These are phyloP conservation scores for Patella pellucida DNA, from an alignment of 2,888 invertebrate genomes.

Conservation along the genomic window DNA sequence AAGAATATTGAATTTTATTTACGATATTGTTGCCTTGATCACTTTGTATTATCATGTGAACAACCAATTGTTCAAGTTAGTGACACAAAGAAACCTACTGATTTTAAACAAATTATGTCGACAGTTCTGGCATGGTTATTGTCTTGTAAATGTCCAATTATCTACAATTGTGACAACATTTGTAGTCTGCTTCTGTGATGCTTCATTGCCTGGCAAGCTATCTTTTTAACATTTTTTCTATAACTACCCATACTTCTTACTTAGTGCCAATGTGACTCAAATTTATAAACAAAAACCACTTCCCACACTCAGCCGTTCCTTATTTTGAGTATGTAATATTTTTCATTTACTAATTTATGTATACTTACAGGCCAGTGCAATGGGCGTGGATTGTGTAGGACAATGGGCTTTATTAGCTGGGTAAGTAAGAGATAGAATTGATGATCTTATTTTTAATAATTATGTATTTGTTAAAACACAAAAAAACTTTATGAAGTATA, in stretches of 20 bases:
- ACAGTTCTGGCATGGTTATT: too few relatives aligned
- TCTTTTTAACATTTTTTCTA: too few relatives aligned
- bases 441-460: not conserved
- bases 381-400: slow-evolving; percentile 91
- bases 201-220: too few relatives aligned
- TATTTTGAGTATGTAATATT: not conserved
- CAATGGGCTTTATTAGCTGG: slow-evolving; percentile 89
- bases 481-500: not conserved
- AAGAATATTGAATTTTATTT: too few relatives aligned
- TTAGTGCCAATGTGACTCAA: not conserved
- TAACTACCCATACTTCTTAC: not conserved
- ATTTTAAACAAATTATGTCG: too few relatives aligned
- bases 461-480: not conserved
- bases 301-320: not conserved
- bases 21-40: too few relatives aligned
- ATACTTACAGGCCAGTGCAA: slow-evolving; percentile 84
- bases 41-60: too few relatives aligned
- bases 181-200: too few relatives aligned
- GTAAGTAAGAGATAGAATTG: slow-evolving; percentile 73
- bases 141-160: too few relatives aligned
- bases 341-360: slow-evolving; percentile 28
- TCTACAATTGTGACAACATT: too few relatives aligned
- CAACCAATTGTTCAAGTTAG: too few relatives aligned
- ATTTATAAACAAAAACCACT: not conserved
- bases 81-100: too few relatives aligned